Percentiles rank a stretch among this genome's conserved stretches.
These are phyloP conservation scores for Plebejus argus DNA, from an alignment of 2,888 invertebrate species.

Conservation along the genomic window DNA sequence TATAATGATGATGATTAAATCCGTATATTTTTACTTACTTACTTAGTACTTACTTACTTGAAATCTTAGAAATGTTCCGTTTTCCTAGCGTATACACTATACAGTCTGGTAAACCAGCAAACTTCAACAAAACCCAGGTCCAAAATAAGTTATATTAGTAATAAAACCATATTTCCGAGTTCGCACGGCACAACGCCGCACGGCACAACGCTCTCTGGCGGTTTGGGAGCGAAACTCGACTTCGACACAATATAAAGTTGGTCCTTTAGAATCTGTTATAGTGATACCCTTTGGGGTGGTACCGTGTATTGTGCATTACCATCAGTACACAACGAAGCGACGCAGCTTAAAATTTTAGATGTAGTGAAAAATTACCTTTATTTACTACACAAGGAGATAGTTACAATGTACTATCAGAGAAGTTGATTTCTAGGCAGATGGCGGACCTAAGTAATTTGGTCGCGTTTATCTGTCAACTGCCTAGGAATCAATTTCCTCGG, in stretches of 20 bases:
- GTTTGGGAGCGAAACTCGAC: neutral
- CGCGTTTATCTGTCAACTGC: too few species aligned
- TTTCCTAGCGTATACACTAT: neutral
- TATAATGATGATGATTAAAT: too few species aligned
- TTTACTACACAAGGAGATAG: too few species aligned
- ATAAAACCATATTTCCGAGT: slow-evolving; percentile 29
- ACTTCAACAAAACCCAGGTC: neutral
- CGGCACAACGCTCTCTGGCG: slow-evolving; percentile 21
- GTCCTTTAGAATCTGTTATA: slow-evolving; percentile 26
- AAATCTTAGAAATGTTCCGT: neutral
- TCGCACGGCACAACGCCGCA: neutral
- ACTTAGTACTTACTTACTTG: too few species aligned
- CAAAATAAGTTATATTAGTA: slow-evolving; percentile 2
- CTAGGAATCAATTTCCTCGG: too few species aligned
- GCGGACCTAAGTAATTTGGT: too few species aligned
- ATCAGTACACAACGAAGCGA: neutral
- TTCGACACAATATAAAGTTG: slow-evolving; percentile 24
- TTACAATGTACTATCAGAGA: too few species aligned
- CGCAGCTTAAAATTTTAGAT: too few species aligned
- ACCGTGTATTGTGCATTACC: neutral
- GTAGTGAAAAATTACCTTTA: too few species aligned
- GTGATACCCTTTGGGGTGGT: neutral
- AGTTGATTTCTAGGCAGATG: too few species aligned
- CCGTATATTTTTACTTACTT: neutral
- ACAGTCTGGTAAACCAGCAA: neutral